A percentile compares a stretch with the other conserved stretches of the same genome.
Evolutionary conservation across 2,113 vertebrate species (phyloP).

Genomic region (Calidris pygmaea): DNA sequence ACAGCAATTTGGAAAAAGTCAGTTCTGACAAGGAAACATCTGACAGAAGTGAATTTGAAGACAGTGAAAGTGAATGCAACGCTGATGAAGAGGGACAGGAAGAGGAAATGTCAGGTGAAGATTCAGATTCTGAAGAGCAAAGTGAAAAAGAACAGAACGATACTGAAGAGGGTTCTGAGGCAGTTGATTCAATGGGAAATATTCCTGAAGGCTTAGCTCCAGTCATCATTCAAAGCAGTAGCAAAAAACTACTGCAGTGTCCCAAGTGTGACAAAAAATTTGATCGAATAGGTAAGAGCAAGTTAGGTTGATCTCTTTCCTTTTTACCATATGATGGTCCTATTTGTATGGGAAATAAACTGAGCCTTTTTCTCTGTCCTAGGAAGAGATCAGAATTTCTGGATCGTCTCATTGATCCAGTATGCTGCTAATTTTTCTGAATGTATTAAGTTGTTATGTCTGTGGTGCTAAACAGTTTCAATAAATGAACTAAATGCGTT

Average conservation of each 20-base stretch:
- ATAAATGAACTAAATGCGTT: neutral
- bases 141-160: conserved; percentile 71
- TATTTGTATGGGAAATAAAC: neutral
- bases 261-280: conserved; percentile 96
- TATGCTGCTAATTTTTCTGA: neutral
- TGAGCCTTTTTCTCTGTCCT: neutral
- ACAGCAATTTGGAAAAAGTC: conserved; percentile 60
- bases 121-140: conserved; percentile 68
- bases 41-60: conserved; percentile 67
- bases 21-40: conserved; percentile 68
- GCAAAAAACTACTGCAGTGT: conserved; percentile 90
- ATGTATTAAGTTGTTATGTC: neutral
- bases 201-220: conserved; percentile 88
- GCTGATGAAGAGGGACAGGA: conserved; percentile 65
- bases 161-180: conserved; percentile 68
- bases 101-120: conserved; percentile 71
- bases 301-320: neutral
- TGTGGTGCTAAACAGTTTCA: neutral
- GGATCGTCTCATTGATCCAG: neutral
- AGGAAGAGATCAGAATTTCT: neutral
- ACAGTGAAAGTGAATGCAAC: conserved; percentile 75
- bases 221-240: conserved; percentile 83
- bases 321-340: neutral
- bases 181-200: conserved; percentile 63
- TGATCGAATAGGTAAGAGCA: conserved; percentile 90